Conservation (phyloP, 2,797 vertebrate genomes). For the Argentina silus region DNA sequence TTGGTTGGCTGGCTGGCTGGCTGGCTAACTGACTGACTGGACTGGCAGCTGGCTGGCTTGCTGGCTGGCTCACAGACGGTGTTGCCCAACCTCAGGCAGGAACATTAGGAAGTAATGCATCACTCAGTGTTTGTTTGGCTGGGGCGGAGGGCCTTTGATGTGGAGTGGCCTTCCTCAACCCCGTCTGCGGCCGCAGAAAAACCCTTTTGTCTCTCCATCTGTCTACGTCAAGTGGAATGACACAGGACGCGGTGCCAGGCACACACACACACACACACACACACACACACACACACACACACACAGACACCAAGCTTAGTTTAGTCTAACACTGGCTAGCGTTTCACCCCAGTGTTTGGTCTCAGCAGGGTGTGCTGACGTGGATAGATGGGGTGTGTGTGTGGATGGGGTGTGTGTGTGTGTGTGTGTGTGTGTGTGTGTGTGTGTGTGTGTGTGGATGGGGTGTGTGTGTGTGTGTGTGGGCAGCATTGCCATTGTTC, state of each 20-base stretch:
- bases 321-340: slow-evolving; percentile 1
- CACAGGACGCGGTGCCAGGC: slow-evolving; percentile 37
- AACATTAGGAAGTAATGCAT: slow-evolving; percentile 63
- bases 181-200: slow-evolving; percentile 2
- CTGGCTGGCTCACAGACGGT: slow-evolving; percentile 24
- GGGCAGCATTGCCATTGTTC: no score
- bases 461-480: no score
- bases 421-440: no score
- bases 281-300: slow-evolving; percentile 5
- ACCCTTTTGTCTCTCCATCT: slow-evolving; percentile 37
- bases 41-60: not conserved
- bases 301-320: not conserved
- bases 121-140: slow-evolving; percentile 59
- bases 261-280: not conserved
- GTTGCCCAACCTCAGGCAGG: slow-evolving; percentile 45
- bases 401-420: no score
- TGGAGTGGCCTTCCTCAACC: slow-evolving; percentile 40
- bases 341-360: not conserved
- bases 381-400: no score
- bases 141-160: slow-evolving; percentile 51
- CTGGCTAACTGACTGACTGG: no score
- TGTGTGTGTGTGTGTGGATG: no score
- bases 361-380: no score
- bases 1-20: no score
- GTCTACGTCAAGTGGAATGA: slow-evolving; percentile 59